These are phyloP conservation scores for Fregata magnificens DNA, from an alignment of 2,113 vertebrate genomes.

Conservation along the genomic window DNA sequence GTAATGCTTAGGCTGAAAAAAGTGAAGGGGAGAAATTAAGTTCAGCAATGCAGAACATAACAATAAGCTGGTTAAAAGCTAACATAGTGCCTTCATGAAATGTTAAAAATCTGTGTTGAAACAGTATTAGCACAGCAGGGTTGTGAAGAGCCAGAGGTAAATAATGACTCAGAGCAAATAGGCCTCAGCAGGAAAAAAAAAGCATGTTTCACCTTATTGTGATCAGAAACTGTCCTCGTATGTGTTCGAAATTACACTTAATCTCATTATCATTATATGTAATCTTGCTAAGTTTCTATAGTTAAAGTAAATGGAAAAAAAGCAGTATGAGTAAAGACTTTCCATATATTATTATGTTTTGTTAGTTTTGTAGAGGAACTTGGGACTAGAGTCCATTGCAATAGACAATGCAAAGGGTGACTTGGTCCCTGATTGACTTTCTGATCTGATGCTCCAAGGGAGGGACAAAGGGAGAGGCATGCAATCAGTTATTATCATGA, in stretches of 20 bases:
- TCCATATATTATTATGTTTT: not conserved
- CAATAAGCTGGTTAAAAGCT: slow-evolving; percentile 39
- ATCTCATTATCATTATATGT: not conserved
- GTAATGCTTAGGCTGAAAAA: slow-evolving; percentile 40
- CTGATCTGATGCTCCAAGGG: not conserved
- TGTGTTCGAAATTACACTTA: not conserved
- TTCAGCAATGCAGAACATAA: slow-evolving; percentile 43
- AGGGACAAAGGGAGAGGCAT: not conserved
- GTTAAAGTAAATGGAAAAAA: not conserved
- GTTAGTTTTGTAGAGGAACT: not conserved
- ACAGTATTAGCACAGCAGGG: slow-evolving; percentile 41
- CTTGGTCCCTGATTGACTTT: not conserved
- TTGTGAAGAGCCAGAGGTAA: slow-evolving; percentile 30
- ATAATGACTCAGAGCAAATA: slow-evolving; percentile 12
- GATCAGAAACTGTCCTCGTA: not conserved
- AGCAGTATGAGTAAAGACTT: not conserved
- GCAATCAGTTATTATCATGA: not conserved
- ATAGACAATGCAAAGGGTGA: not conserved
- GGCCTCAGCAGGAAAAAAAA: not conserved
- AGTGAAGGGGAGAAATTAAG: slow-evolving; percentile 16
- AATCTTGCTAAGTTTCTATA: not conserved
- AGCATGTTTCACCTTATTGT: not conserved
- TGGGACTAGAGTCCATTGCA: not conserved
- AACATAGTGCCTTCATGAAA: slow-evolving; percentile 17
- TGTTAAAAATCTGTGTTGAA: slow-evolving; percentile 44